A percentile compares a stretch with the other conserved stretches of the same genome.
Evolutionary conservation across 2,113 vertebrate species (phyloP).

Genomic region (Lepisosteus oculatus): DNA sequence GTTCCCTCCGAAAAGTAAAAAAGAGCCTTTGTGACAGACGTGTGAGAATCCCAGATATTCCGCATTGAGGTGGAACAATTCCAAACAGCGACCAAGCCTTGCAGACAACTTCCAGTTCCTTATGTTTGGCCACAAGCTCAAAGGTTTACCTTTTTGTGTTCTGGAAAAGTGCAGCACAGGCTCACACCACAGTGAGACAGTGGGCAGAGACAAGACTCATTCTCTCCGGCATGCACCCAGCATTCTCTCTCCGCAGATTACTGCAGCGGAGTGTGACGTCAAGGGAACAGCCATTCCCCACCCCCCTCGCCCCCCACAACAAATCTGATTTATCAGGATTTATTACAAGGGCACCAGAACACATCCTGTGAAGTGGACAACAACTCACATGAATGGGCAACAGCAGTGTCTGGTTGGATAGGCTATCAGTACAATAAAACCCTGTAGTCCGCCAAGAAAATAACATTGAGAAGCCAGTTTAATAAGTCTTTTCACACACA

Average conservation of each 20-base stretch:
- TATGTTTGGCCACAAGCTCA: no score
- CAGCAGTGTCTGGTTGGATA: not conserved
- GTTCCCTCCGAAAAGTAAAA: not conserved
- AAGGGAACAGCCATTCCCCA: constrained; percentile 16
- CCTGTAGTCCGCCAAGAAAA: no score
- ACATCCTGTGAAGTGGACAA: not conserved
- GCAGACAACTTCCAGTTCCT: no score
- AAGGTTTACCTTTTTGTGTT: not conserved
- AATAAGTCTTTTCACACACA: no score
- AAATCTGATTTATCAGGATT: constrained; percentile 38
- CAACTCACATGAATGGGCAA: not conserved
- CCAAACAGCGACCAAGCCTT: no score
- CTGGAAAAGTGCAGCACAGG: not conserved
- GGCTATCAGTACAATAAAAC: not conserved
- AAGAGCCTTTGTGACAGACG: not conserved
- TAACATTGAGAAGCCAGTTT: no score
- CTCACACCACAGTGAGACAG: constrained; percentile 12
- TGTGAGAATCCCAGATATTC: no score
- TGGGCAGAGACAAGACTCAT: not conserved
- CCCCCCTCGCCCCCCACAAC: constrained; percentile 11
- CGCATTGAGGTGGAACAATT: no score
- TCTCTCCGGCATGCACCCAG: not conserved
- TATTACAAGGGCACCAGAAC: not conserved
- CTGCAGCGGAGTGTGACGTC: constrained; percentile 31
- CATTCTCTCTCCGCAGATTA: constrained; percentile 1